Base-by-base conservation (phyloP, 2,113 vertebrate species). In the Callopanchax toddi region DNA sequence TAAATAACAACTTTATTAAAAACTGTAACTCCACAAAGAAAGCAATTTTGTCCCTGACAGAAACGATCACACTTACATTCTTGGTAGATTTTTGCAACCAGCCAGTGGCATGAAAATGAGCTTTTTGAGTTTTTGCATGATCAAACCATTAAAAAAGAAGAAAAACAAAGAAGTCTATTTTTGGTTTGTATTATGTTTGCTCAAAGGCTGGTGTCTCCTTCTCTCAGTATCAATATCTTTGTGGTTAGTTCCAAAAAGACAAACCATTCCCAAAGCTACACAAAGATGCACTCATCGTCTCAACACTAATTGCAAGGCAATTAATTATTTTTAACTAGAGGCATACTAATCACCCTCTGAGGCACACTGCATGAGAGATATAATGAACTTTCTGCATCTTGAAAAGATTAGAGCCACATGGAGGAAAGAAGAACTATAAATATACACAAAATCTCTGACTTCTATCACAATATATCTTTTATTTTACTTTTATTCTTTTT, bases 311-410 rank as follows among this genome's bases (percentile, higher is more conserved):
- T 78, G 64, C 50, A 22, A 50, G 52, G 58, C 57, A 66, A 82
- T 78, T 73, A 23, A 86, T 80, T 67, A 69, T 84, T 65, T 76
- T 43, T 67, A 76, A 71, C 51, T 48, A 43, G 55, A 73, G 16
- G 53, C 70, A 60, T 58, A 50, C 23, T 67, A 78, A 68, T 76
- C 42, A 54, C 50, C 42, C 62, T 62, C 29, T 60, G 25, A 65
- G 60, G 56, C 21, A 17, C 40, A 44, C 52, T 44, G 53, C 52
- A 55, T 70, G 22, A 52, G 62, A 53, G 64, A 62, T 48, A 53
- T 65, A 77, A 78, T 65, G 26, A 77, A 71, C 65, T 76, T 42
- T 54, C 50, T 60, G 51, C 55, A 73, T 79, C 58, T 76, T 60
- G 56, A 70, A 81, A 83, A 52, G 49, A 85, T 76, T 61, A 60